Evolutionary conservation across 2,113 vertebrate genomes (phyloP).

Genomic region (Egretta garzetta): DNA sequence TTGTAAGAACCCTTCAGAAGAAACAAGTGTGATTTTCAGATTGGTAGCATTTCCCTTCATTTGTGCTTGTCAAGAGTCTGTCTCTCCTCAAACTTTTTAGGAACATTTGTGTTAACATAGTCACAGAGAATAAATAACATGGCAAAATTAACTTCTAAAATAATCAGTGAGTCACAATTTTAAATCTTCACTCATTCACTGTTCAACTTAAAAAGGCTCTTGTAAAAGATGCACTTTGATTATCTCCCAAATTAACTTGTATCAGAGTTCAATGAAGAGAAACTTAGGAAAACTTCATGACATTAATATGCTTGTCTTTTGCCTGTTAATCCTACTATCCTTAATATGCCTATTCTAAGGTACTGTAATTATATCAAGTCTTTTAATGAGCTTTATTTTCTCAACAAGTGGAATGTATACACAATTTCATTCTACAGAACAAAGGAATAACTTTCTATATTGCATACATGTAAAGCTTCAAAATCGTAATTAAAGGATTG

Average conservation of each 20-base stretch:
- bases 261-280: conserved; percentile 36
- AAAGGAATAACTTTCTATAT: conserved; percentile 46
- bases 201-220: neutral
- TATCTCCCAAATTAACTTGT: conserved; percentile 5
- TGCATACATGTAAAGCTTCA: conserved; percentile 31
- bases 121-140: neutral
- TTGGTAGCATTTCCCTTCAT: neutral
- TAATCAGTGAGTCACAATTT: neutral
- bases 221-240: neutral
- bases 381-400: conserved; percentile 53
- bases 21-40: neutral
- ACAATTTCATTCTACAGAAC: conserved; percentile 49
- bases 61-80: neutral
- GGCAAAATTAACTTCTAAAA: neutral
- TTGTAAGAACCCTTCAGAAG: neutral
- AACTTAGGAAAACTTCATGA: conserved; percentile 36
- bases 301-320: conserved; percentile 49
- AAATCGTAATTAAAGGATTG: conserved; percentile 64
- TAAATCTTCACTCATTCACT: neutral
- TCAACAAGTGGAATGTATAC: conserved; percentile 20
- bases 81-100: neutral
- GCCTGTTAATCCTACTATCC: conserved; percentile 39
- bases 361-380: conserved; percentile 46
- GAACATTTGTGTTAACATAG: neutral
- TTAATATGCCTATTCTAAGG: conserved; percentile 17